Conservation (phyloP, 2,113 vertebrate species). For the Trachemys scripta region DNA sequence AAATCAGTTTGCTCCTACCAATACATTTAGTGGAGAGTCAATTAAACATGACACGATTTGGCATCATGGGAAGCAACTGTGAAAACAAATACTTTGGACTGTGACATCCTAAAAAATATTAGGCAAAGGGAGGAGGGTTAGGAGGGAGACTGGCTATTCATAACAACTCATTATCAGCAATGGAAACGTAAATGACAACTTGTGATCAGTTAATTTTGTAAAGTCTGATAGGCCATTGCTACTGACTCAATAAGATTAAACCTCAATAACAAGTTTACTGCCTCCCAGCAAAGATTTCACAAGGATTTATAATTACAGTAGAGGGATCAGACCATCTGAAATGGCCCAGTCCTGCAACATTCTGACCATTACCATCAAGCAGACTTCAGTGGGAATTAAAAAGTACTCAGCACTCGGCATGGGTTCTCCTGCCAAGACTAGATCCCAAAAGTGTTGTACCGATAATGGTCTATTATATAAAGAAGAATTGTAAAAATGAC, state of each 20-base stretch:
- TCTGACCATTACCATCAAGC: not conserved
- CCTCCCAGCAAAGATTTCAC: not conserved
- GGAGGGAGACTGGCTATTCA: conserved; percentile 39
- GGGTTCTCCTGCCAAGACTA: not conserved
- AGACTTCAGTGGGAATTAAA: not conserved
- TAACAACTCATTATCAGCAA: conserved; percentile 6
- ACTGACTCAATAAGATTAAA: not conserved
- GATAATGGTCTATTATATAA: not conserved
- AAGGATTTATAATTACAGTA: not conserved
- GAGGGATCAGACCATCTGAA: not conserved
- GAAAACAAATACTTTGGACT: conserved; percentile 18
- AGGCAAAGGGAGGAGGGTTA: not conserved
- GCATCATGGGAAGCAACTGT: conserved; percentile 1
- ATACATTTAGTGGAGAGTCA: not conserved
- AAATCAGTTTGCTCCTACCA: not conserved
- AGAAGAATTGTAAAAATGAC: not conserved
- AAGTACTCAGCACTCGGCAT: not conserved
- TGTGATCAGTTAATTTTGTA: not conserved
- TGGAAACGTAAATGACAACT: conserved; percentile 28
- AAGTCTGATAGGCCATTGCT: not conserved
- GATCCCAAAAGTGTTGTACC: not conserved
- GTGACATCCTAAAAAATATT: conserved; percentile 33
- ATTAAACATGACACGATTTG: not conserved
- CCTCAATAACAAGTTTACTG: not conserved
- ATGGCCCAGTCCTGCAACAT: not conserved